phyloP scores from a whole-genome alignment of 2,113 vertebrate genomes.

The Corythaeola cristata region DNA sequence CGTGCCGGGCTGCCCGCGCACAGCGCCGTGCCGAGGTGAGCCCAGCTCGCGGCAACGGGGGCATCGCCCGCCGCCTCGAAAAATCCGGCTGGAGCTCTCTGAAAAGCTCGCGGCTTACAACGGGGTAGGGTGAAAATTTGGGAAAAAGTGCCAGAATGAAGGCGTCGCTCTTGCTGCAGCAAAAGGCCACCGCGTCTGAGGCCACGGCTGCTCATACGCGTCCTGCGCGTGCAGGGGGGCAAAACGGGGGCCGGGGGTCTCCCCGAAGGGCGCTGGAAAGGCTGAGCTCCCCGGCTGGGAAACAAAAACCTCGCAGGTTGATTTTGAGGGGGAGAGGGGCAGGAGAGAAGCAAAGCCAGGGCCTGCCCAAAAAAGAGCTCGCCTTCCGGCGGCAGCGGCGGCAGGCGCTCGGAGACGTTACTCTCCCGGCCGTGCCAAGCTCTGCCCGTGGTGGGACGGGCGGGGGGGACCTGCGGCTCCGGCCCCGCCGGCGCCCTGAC shows the following conservation, averaged over 20 bases:
- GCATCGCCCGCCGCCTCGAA: fast-evolving
- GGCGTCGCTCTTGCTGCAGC: not conserved
- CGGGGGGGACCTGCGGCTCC: not conserved
- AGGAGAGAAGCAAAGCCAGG: not conserved
- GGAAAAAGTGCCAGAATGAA: not conserved
- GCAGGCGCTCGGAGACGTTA: not conserved
- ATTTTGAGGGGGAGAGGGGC: not conserved
- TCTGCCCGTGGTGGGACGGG: not conserved
- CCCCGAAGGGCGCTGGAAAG: not conserved
- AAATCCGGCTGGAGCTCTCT: not conserved
- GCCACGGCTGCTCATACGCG: not conserved
- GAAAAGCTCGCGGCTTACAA: not conserved
- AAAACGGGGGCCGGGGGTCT: not conserved
- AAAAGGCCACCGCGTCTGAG: not conserved
- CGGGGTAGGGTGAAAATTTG: not conserved
- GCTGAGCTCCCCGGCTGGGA: not conserved
- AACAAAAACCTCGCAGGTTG: fast-evolving
- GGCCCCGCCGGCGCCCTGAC: conserved; percentile 1
- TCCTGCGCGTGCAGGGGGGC: not conserved
- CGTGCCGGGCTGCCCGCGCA: too few species aligned
- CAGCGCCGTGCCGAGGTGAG: not conserved
- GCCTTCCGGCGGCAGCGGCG: not conserved
- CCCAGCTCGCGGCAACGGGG: not conserved
- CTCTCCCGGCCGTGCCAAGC: not conserved
- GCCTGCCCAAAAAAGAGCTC: not conserved